These are phyloP conservation scores for Procambarus virginalis DNA, from an alignment of 1,140 invertebrate species.

Conservation along the genomic window DNA sequence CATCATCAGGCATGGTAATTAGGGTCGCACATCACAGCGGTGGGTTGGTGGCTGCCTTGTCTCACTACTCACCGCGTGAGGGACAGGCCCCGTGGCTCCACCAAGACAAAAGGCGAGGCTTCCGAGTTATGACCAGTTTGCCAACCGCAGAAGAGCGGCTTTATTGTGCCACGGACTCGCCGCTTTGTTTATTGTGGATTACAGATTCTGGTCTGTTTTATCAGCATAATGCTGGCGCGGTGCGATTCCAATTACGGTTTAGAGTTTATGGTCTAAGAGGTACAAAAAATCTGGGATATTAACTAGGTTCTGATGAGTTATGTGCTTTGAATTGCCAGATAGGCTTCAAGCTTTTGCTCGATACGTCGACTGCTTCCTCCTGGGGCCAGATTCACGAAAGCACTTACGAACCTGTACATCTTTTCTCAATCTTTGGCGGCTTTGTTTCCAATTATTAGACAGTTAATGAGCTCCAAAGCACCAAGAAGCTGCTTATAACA, in stretches of 20 bases:
- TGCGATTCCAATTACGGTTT: slow-evolving; percentile 32
- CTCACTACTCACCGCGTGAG: slow-evolving; percentile 52
- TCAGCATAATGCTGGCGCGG: slow-evolving; percentile 44
- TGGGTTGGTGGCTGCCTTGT: slow-evolving; percentile 35
- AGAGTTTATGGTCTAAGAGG: slow-evolving; percentile 27
- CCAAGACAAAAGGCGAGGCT: slow-evolving; percentile 52
- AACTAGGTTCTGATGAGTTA: not conserved
- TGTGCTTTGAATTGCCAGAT: no score
- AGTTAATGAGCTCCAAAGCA: no score
- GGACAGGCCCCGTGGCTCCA: slow-evolving; percentile 41
- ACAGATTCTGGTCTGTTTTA: slow-evolving; percentile 58
- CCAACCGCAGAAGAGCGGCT: slow-evolving; percentile 56
- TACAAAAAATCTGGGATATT: not conserved
- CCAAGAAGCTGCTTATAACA: no score
- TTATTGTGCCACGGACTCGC: slow-evolving; percentile 46
- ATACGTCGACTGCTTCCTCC: no score
- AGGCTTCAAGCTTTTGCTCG: no score
- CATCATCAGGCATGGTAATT: slow-evolving; percentile 62
- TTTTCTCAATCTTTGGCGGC: no score
- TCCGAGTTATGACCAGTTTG: slow-evolving; percentile 52
- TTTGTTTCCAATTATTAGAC: no score
- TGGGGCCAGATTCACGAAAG: no score
- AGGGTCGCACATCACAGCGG: slow-evolving; percentile 44
- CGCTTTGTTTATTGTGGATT: slow-evolving; percentile 61
- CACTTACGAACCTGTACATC: no score